Evolutionary conservation across 2,888 invertebrate species (phyloP).

Genomic region (Dione vanillae): DNA sequence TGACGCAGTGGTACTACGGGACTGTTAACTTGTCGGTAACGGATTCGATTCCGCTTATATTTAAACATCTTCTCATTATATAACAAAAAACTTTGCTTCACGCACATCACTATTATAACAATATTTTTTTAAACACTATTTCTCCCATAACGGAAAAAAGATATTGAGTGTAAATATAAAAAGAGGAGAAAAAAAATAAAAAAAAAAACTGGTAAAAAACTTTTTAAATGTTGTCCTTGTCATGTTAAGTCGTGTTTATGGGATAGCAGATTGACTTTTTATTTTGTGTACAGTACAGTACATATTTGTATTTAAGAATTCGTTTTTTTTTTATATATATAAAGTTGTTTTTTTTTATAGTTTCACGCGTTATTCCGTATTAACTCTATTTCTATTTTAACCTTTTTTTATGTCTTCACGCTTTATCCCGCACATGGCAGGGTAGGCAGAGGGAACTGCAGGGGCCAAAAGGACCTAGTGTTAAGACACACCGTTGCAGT

Average conservation of each 20-base stretch:
- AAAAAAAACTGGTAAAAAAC: conserved; percentile 42
- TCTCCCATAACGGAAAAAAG: conserved; percentile 49
- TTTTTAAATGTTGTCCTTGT: conserved; percentile 48
- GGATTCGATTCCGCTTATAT: too few species aligned
- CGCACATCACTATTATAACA: neutral
- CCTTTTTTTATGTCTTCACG: too few species aligned
- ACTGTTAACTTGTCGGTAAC: too few species aligned
- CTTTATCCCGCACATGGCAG: too few species aligned
- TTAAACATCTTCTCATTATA: too few species aligned
- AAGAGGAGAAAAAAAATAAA: conserved; percentile 42
- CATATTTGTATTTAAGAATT: neutral
- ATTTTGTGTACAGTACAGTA: conserved; percentile 46
- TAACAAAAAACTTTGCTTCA: too few species aligned
- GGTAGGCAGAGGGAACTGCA: too few species aligned
- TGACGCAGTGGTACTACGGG: too few species aligned
- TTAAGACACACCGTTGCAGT: too few species aligned
- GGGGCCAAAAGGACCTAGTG: too few species aligned
- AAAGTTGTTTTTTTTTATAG: too few species aligned
- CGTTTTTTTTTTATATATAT: neutral
- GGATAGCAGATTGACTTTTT: conserved; percentile 53
- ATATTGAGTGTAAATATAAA: conserved; percentile 43
- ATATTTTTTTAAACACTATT: conserved; percentile 23
- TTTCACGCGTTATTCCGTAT: neutral
- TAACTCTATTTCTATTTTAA: too few species aligned
- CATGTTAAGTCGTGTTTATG: conserved; percentile 50